Evolutionary conservation across 2,113 vertebrate species (phyloP), one percentile per base, ranked within the genome.

Genomic region (Dunckerocampus dactyliophorus): DNA sequence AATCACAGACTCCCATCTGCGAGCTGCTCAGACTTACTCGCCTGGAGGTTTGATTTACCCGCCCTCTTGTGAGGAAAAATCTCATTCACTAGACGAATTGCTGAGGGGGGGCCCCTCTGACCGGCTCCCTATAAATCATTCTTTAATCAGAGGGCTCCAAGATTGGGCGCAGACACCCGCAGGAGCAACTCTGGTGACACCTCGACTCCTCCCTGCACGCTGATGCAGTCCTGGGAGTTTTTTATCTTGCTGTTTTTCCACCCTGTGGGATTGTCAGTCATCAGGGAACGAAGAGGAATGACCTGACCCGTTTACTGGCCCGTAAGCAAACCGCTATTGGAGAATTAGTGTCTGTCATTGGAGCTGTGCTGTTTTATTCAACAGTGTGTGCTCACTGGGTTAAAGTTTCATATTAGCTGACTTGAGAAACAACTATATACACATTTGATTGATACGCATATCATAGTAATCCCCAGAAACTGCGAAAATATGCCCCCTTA

Each of bases 71-170:
- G 9, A 75, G 79, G 76, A 69, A 88, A 92, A 89, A 91, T 72
- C 88, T 86, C 77, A 89, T 91, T 87, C 85, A 78, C 74, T 67
- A 91, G 90, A 91, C 71, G 22, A 88, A 92, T 90, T 78, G 85
- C 89, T 85, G 83, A 78, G 86, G 81, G 59, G n/a, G 87, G 81
- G 75, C 79, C 31, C 76, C 86, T 85, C 75, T 4, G 55, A 31
- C 56, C 75, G 20, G 21, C 67, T 43, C 17, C 55, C 69, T 82
- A 84, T 89, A 89, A 92, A 92, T 93, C 92, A 92, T 90, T 92
- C 88, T 91, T 92, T 88, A 92, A 90, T 92, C 91, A 92, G 82
- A 82, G 84, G 73, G 75, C 83, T 74, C 66, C 59, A 79, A 82
- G 88, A 88, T 86, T 83, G 53, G 83, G 76, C 34, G 48, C 80